Evolutionary conservation across 2,888 invertebrate species (phyloP).

Genomic region (Gisinianus flammeolus): DNA sequence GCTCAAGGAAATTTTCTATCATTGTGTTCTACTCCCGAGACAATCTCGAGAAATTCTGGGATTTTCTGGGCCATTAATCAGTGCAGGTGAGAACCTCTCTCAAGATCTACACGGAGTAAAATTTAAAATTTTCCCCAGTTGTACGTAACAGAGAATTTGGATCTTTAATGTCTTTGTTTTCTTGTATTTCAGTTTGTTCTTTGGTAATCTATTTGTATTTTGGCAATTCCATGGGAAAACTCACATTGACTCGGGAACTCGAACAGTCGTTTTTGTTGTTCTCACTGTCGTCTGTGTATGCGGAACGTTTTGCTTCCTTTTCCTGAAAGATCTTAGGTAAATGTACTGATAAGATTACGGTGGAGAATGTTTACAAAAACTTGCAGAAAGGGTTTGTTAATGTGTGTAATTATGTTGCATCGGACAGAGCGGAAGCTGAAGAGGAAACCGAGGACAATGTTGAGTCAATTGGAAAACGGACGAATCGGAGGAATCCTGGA

Average conservation of each 20-base stretch:
- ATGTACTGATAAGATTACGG: background rate
- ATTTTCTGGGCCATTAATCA: constrained; percentile 97
- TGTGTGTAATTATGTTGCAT: background rate
- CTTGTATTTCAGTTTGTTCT: constrained; percentile 75
- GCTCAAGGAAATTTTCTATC: constrained; percentile 92
- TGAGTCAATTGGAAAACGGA: constrained; percentile 32
- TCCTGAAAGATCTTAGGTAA: constrained; percentile 48
- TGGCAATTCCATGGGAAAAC: constrained; percentile 83
- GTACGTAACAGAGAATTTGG: background rate
- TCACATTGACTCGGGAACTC: constrained; percentile 73
- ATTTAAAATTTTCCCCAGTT: background rate
- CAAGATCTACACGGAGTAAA: no score
- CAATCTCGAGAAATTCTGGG: constrained; percentile 92
- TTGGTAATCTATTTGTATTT: constrained; percentile 94
- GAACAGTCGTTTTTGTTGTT: constrained; percentile 81
- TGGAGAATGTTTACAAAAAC: background rate
- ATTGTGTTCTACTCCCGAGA: constrained; percentile 83
- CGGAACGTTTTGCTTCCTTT: constrained; percentile 65
- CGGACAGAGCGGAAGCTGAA: constrained; percentile 28
- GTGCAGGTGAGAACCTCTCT: constrained; percentile 75
- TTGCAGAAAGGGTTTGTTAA: background rate
- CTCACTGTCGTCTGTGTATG: constrained; percentile 74
- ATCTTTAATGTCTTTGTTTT: background rate
- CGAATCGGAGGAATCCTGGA: background rate
- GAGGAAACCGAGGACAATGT: constrained; percentile 38